Evolutionary conservation across 2,797 vertebrate species (phyloP), one percentile per base, ranked within the genome.

Genomic region (Propithecus deckenii): DNA sequence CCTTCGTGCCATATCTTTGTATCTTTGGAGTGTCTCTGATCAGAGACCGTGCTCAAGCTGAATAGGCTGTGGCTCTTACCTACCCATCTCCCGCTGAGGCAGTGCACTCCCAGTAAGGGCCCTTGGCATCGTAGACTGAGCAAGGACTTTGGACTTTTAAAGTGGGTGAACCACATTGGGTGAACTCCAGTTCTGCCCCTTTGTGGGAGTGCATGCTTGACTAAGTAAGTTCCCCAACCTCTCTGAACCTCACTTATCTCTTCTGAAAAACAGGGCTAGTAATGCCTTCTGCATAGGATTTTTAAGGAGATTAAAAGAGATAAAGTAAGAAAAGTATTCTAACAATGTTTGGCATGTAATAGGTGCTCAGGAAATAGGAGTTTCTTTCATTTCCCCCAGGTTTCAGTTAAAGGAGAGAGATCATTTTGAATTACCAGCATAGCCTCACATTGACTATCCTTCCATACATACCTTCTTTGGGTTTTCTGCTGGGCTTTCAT

Each of bases 91-190:
- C 35, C 11, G 0, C 14, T 38, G 41, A 76, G 38, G 18, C n/a
- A 55, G 8, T 7, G 2, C 28, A 30, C 17, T 7, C 52, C 88
- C 18, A n/a, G 35, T 14, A 41, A 78, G 15, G 41, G 35, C 14
- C 3, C 48, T 25, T 35, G 32, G 17, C 32, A 32, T 1, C 14
- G 15, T 0, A 13, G 15, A n/a, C 22, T 14, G 30, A 87, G 46
- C 35, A 52, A 57, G 17, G 43, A 78, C 35, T 61, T 32, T 3
- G 30, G 7, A 35, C 52, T n/a, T 76, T 15, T 17, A 50, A 85
- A n/a, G 18, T 0, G 0, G 48, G 55, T 0, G 23, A 4, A 13
- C 5, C 20, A 71, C 2, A 11, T 0, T 30, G 35, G n/a, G 55
- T 57, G 55, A 57, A 78, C 32, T 23, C 8, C 81, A 86, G 22